phyloP scores from a whole-genome alignment of 1,140 invertebrate genomes.

The Sminthurides bifidus region DNA sequence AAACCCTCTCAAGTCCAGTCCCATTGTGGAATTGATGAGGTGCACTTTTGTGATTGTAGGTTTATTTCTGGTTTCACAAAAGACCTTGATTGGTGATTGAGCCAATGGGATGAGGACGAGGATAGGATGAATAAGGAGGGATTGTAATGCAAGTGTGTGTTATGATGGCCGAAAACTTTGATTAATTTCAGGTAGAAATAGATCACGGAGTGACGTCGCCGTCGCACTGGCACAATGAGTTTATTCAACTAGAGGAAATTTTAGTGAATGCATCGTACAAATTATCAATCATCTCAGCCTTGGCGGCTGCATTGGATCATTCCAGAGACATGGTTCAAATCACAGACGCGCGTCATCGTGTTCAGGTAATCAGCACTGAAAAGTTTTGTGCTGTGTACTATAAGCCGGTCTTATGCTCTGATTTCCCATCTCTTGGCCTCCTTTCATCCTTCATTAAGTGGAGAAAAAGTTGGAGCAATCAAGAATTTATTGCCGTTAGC shows the following conservation, averaged over 20 bases:
- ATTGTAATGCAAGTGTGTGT: too few relatives aligned
- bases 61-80: too few relatives aligned
- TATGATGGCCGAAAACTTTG: not conserved
- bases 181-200: conserved; percentile 20
- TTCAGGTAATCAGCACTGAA: conserved; percentile 50
- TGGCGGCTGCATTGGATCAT: conserved; percentile 70
- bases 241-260: conserved; percentile 22
- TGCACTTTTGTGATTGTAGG: too few relatives aligned
- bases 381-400: conserved; percentile 51
- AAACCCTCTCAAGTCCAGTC: too few relatives aligned
- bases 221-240: conserved; percentile 21
- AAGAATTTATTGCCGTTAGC: too few relatives aligned
- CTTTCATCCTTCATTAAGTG: too few relatives aligned
- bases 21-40: too few relatives aligned
- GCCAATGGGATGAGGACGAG: not conserved
- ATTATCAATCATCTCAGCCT: conserved; percentile 52
- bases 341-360: conserved; percentile 66
- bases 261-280: conserved; percentile 32
- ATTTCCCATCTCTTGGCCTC: too few relatives aligned
- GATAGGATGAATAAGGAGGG: not conserved
- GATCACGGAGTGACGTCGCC: conserved; percentile 24
- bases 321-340: conserved; percentile 75
- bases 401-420: too few relatives aligned
- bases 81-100: too few relatives aligned
- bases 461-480: too few relatives aligned